Conservation (phyloP, 2,113 vertebrate species). For the Prionailurus viverrinus region DNA sequence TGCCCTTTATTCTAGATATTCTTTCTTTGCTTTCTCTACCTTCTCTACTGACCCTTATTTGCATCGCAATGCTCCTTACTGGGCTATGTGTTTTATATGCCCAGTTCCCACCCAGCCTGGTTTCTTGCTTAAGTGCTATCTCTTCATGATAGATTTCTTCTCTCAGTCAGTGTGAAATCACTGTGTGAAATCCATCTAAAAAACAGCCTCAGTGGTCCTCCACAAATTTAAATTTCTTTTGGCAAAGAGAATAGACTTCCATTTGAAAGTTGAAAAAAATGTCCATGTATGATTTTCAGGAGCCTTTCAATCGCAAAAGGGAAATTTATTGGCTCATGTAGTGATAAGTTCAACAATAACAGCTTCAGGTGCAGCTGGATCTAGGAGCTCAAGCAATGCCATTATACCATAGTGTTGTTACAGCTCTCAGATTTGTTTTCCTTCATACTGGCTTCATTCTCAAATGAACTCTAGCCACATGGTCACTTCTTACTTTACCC, state of each 20-base stretch:
- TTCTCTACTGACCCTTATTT: background rate
- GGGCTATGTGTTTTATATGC: background rate
- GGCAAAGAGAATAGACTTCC: background rate
- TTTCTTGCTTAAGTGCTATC: background rate
- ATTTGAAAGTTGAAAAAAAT: background rate
- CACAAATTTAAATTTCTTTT: background rate
- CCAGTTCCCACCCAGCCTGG: background rate
- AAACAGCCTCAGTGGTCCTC: background rate
- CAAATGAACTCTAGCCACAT: background rate
- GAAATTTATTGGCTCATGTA: background rate
- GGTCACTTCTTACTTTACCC: background rate
- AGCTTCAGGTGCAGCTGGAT: background rate
- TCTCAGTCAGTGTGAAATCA: background rate
- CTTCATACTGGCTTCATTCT: slow-evolving; percentile 14
- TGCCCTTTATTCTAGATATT: background rate
- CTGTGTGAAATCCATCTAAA: background rate
- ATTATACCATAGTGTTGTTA: background rate
- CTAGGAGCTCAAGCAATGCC: background rate
- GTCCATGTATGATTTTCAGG: background rate
- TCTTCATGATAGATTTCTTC: background rate
- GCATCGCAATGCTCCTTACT: background rate
- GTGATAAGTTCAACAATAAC: background rate
- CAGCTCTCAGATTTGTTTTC: background rate
- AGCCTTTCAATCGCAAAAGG: background rate
- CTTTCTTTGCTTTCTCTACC: background rate